These are phyloP conservation scores for Urocyon cinereoargenteus DNA, from an alignment of 2,797 vertebrate genomes.

Conservation along the genomic window DNA sequence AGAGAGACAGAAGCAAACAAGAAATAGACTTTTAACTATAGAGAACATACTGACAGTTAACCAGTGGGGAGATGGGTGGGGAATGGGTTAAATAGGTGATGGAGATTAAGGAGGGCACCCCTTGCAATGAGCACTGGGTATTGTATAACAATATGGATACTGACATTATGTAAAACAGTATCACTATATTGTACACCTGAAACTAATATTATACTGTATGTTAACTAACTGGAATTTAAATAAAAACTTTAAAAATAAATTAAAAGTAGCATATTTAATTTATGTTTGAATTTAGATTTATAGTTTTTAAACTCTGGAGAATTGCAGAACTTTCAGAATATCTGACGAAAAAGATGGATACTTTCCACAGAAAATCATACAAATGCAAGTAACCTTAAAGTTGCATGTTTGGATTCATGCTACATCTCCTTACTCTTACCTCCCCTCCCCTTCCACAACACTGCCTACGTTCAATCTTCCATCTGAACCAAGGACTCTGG, in stretches of 20 bases:
- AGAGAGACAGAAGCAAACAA: neutral
- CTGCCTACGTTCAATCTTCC: rapidly evolving
- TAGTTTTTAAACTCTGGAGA: neutral
- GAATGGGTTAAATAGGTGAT: neutral
- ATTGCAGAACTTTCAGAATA: neutral
- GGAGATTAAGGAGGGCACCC: neutral
- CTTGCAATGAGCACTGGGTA: neutral
- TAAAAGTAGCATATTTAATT: neutral
- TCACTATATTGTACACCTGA: neutral
- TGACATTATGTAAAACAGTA: too few species aligned
- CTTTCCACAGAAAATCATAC: neutral
- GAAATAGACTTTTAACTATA: neutral
- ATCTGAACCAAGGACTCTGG: neutral
- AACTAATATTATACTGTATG: neutral
- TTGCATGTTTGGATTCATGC: too few species aligned
- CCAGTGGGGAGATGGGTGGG: neutral
- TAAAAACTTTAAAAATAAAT: neutral
- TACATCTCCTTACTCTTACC: neutral
- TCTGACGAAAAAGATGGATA: neutral
- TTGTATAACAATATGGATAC: neutral
- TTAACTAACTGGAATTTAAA: neutral
- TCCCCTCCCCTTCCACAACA: neutral
- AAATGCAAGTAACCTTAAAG: neutral
- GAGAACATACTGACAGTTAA: neutral
- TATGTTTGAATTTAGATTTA: neutral